phyloP scores from a whole-genome alignment of 2,888 invertebrate genomes.

The Andricus quercusramuli region DNA sequence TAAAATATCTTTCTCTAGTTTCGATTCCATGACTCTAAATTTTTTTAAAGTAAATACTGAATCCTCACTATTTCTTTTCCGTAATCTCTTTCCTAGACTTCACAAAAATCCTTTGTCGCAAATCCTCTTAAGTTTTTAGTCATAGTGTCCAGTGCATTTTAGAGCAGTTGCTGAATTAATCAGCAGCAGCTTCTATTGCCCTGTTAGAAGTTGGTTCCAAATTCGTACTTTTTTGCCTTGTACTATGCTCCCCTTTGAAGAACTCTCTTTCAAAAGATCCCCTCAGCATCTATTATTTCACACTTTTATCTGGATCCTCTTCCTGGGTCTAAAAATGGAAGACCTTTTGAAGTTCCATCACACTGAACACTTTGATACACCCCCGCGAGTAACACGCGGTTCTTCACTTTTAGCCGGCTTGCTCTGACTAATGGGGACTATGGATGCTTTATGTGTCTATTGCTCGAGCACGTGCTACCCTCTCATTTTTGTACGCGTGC shows the following conservation, averaged over 20 bases:
- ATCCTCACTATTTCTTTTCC: neutral
- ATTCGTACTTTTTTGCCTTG: neutral
- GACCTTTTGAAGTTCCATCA: neutral
- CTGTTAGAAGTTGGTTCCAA: too few species aligned
- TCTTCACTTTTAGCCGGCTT: constrained; percentile 10
- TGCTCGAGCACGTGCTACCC: constrained; percentile 1
- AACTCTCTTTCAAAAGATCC: neutral
- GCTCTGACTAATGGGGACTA: neutral
- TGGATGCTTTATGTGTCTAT: neutral
- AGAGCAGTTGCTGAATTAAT: too few species aligned
- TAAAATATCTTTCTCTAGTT: too few species aligned
- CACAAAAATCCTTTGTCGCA: neutral
- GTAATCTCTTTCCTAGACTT: neutral
- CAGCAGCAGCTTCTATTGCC: too few species aligned
- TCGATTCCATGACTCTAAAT: too few species aligned
- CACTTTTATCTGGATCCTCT: neutral
- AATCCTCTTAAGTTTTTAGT: neutral
- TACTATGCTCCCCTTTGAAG: neutral
- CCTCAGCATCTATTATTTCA: neutral
- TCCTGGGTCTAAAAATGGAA: neutral
- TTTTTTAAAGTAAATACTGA: too few species aligned
- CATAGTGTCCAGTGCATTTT: neutral
- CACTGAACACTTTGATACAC: neutral
- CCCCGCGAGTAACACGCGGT: neutral
- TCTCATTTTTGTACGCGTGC: constrained; percentile 18